A percentile compares a stretch with the other conserved stretches of the same genome.
Evolutionary conservation across 2,888 invertebrate genomes (phyloP).

Genomic region (Megamerina dolium): DNA sequence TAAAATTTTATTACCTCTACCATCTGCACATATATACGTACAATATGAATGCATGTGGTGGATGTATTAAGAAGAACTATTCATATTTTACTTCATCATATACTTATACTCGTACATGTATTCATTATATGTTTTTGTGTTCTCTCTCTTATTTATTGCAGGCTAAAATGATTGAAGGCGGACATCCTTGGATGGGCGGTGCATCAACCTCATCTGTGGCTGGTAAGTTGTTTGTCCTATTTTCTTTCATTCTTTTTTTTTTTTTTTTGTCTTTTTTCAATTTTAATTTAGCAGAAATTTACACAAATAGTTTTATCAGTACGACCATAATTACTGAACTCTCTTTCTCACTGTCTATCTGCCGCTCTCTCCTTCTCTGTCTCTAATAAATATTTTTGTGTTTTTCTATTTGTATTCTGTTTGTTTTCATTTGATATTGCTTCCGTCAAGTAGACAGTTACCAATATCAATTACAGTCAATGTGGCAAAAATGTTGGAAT

Average conservation of each 20-base stretch:
- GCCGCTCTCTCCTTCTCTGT: neutral
- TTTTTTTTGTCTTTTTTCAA: neutral
- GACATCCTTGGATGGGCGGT: constrained; percentile 46
- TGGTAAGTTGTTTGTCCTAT: constrained; percentile 34
- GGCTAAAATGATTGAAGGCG: constrained; percentile 47
- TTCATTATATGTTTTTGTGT: constrained; percentile 3
- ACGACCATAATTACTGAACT: too few relatives aligned
- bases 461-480: constrained; percentile 89
- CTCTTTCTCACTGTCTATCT: neutral
- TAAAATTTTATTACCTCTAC: constrained; percentile 37
- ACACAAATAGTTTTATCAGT: too few relatives aligned
- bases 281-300: neutral
- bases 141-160: constrained; percentile 30
- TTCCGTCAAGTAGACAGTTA: constrained; percentile 68
- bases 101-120: constrained; percentile 13
- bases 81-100: too few relatives aligned
- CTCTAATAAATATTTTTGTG: neutral
- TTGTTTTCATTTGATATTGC: neutral
- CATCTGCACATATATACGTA: constrained; percentile 3
- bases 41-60: too few relatives aligned
- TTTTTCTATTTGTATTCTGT: constrained; percentile 2
- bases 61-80: too few relatives aligned
- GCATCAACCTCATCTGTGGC: constrained; percentile 45
- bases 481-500: constrained; percentile 96
- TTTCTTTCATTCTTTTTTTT: neutral